Evolutionary conservation across 2,888 invertebrate species (phyloP).

Genomic region (Malthinus flaveolus): DNA sequence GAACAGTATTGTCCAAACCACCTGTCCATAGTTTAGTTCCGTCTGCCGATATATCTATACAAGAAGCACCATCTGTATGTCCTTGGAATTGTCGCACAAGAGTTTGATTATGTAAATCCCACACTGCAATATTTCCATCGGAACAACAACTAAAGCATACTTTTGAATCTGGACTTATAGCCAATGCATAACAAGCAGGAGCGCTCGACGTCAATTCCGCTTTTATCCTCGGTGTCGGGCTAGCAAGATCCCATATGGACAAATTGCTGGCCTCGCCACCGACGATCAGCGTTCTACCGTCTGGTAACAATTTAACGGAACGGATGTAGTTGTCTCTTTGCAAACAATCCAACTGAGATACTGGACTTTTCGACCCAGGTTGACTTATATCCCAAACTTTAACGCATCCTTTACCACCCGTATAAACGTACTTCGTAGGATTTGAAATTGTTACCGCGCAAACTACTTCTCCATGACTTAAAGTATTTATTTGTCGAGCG

Average conservation of each 20-base stretch:
- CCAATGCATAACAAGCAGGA: conserved; percentile 96
- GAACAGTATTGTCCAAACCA: conserved; percentile 90
- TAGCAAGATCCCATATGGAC: conserved; percentile 94
- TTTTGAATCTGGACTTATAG: conserved; percentile 94
- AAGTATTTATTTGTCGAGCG: conserved; percentile 90
- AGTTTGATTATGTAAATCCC: conserved; percentile 95
- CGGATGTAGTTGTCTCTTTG: conserved; percentile 95
- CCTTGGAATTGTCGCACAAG: conserved; percentile 88
- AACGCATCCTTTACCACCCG: conserved; percentile 95
- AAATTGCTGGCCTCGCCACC: conserved; percentile 95
- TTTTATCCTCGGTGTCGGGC: conserved; percentile 88
- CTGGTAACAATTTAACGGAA: conserved; percentile 90
- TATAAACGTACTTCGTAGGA: conserved; percentile 91
- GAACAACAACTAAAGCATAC: conserved; percentile 98
- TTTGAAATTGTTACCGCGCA: conserved; percentile 96
- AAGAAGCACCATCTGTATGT: conserved; percentile 94
- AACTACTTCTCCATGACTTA: conserved; percentile 95
- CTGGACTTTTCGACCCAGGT: conserved; percentile 81
- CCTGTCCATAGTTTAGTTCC: conserved; percentile 95
- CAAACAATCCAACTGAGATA: conserved; percentile 90
- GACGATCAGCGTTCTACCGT: conserved; percentile 91
- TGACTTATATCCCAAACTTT: conserved; percentile 97
- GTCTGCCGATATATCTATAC: conserved; percentile 93
- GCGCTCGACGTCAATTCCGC: conserved; percentile 92
- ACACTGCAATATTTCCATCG: conserved; percentile 96